A percentile compares a stretch with the other conserved stretches of the same genome.
Conservation (phyloP, 2,888 invertebrate species). For the Diadromus collaris region DNA sequence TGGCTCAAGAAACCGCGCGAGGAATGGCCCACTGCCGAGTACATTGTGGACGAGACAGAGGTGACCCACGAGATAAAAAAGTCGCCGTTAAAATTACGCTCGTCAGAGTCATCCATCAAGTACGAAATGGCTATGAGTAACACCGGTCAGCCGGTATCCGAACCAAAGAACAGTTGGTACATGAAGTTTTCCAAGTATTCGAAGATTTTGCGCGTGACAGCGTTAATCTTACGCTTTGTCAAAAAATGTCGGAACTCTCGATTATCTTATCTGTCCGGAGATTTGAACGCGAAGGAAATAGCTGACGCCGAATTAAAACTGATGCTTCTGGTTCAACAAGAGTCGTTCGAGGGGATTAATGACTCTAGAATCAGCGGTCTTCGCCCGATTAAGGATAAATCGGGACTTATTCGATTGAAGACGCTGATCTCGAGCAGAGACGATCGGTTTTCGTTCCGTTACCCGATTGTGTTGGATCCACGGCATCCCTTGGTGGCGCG, state of each 20-base stretch:
- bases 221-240: no score
- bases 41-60: conserved; percentile 35
- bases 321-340: conserved; percentile 47
- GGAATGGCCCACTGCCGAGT: conserved; percentile 62
- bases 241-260: no score
- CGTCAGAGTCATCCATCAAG: no score
- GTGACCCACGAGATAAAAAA: conserved; percentile 51
- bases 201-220: no score
- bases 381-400: conserved; percentile 51
- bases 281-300: conserved; percentile 54
- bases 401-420: conserved; percentile 59
- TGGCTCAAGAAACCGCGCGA: conserved; percentile 65
- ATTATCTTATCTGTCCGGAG: conserved; percentile 37
- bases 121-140: no score
- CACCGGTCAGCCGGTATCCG: no score
- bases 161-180: no score
- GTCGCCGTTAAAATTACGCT: no score
- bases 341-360: conserved; percentile 42
- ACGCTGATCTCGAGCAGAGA: conserved; percentile 57
- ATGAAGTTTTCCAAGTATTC: no score
- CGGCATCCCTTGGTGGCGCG: conserved; percentile 64
- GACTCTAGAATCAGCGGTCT: conserved; percentile 47
- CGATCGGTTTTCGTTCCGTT: conserved; percentile 61
- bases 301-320: conserved; percentile 46
- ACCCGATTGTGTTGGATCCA: conserved; percentile 67